Percentiles rank a stretch among this genome's conserved stretches.
phyloP scores from a whole-genome alignment of 2,888 invertebrate genomes.

The Leptopilina drosophilae region DNA sequence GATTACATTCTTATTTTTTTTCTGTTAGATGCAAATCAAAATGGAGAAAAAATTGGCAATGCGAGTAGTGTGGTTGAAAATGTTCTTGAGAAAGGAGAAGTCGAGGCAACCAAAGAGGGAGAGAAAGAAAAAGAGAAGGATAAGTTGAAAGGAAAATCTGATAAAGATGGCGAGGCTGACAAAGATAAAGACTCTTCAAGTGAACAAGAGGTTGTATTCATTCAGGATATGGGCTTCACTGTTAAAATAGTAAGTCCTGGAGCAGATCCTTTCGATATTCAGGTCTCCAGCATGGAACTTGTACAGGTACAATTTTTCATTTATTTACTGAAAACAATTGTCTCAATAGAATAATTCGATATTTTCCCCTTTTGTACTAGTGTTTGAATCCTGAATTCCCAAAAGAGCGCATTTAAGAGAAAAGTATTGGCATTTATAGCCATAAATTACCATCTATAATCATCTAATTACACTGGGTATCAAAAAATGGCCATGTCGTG shows the following conservation, averaged over 20 bases:
- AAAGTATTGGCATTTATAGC: no score
- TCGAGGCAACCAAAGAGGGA: slow-evolving; percentile 76
- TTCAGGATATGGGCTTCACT: slow-evolving; percentile 94
- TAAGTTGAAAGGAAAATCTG: slow-evolving; percentile 59
- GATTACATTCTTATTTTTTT: background rate
- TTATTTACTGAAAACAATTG: no score
- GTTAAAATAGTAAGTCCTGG: slow-evolving; percentile 97
- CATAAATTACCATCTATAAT: no score
- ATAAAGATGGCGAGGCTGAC: slow-evolving; percentile 63
- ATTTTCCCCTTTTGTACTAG: no score
- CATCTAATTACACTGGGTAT: no score
- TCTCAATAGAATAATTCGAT: no score
- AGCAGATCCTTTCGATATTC: slow-evolving; percentile 94
- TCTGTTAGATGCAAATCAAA: slow-evolving; percentile 64
- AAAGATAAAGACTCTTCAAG: slow-evolving; percentile 79
- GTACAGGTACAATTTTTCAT: slow-evolving; percentile 80
- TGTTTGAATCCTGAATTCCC: no score
- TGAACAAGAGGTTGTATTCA: slow-evolving; percentile 88
- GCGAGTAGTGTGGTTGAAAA: slow-evolving; percentile 66
- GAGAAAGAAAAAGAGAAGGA: slow-evolving; percentile 70
- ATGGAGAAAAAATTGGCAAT: slow-evolving; percentile 63
- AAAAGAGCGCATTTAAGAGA: no score
- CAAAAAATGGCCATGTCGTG: no score
- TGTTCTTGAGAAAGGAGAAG: slow-evolving; percentile 76
- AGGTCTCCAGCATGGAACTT: slow-evolving; percentile 97